Percentiles rank a stretch among this genome's conserved stretches.
Conservation (phyloP, 1,140 invertebrate genomes). For the Zeugodacus cucurbitae region DNA sequence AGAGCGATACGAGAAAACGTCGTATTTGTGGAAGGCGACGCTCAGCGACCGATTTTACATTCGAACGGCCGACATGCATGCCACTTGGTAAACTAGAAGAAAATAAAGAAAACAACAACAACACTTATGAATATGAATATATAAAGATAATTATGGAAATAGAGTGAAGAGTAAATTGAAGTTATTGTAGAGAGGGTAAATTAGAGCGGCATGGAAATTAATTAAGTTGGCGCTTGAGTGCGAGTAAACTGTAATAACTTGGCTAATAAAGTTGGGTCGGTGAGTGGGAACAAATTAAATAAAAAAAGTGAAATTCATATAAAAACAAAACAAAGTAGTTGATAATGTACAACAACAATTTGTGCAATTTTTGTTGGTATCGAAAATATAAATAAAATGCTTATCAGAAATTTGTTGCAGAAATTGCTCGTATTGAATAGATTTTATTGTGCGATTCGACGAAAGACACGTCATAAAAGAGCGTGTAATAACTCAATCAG, state of each 20-base stretch:
- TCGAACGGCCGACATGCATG: conserved; percentile 88
- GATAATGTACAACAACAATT: not conserved
- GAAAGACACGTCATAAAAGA: not conserved
- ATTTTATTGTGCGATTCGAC: not conserved
- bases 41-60: conserved; percentile 94
- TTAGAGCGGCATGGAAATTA: not conserved
- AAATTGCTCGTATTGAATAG: not conserved
- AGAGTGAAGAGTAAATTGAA: not conserved
- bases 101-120: not conserved
- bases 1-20: conserved; percentile 86
- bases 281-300: not conserved
- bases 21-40: conserved; percentile 87
- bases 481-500: not conserved
- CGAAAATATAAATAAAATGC: not conserved
- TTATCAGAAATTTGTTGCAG: not conserved
- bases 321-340: not conserved
- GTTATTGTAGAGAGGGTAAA: not conserved
- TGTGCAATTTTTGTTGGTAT: not conserved
- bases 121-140: not conserved
- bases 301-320: not conserved
- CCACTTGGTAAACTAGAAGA: conserved; percentile 77
- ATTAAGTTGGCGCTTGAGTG: not conserved
- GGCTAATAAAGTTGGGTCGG: not conserved
- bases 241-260: not conserved
- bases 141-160: not conserved